Percentiles rank a stretch among this genome's conserved stretches.
phyloP scores from a whole-genome alignment of 2,797 vertebrate species.

The Hephaestus fuliginosus region DNA sequence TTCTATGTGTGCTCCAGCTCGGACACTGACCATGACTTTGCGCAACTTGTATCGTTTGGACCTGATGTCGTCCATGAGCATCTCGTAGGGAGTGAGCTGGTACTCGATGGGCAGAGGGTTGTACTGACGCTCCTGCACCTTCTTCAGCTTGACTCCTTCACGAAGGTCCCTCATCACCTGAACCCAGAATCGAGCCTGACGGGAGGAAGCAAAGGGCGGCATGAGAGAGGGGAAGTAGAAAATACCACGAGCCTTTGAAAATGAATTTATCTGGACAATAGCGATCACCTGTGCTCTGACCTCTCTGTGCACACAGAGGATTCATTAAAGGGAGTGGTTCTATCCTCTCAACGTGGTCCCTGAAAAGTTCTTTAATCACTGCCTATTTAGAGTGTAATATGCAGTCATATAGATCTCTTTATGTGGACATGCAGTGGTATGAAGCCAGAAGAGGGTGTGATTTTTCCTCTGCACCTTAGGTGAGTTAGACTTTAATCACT shows the following conservation, averaged over 20 bases:
- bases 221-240: constrained; percentile 4
- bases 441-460: background rate
- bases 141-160: constrained; percentile 95
- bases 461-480: background rate
- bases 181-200: constrained; percentile 94
- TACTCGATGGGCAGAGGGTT: constrained; percentile 94
- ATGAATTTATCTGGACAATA: background rate
- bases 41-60: constrained; percentile 94
- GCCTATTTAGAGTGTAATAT: constrained; percentile 6
- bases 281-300: constrained; percentile 14
- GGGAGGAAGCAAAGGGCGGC: constrained; percentile 8
- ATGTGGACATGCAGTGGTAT: constrained; percentile 7
- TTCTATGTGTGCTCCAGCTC: background rate
- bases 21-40: constrained; percentile 93
- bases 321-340: constrained; percentile 3
- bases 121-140: constrained; percentile 95
- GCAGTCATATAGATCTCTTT: constrained; percentile 3
- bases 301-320: constrained; percentile 23
- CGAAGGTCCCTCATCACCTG: constrained; percentile 94
- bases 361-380: constrained; percentile 20
- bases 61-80: constrained; percentile 98
- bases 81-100: constrained; percentile 97
- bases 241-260: background rate
- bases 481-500: background rate
- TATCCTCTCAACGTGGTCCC: constrained; percentile 15